phyloP scores from a whole-genome alignment of 2,888 invertebrate genomes.

The Bugula neritina region DNA sequence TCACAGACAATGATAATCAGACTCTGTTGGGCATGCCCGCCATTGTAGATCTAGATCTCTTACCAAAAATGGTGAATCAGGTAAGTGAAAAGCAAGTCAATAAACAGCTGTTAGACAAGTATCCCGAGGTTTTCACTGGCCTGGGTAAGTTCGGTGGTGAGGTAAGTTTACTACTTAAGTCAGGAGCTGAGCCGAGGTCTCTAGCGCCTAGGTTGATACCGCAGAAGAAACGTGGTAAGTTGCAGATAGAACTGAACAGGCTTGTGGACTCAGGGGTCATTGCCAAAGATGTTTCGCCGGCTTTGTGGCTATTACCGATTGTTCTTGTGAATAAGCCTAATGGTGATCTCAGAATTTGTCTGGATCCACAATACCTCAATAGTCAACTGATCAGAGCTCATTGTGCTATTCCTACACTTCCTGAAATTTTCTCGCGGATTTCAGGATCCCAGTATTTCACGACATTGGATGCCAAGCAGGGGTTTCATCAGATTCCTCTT shows the following conservation, averaged over 20 bases:
- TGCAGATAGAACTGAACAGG: neutral
- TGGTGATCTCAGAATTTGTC: neutral
- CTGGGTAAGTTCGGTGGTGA: neutral
- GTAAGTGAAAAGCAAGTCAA: neutral
- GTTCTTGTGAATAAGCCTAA: conserved; percentile 2
- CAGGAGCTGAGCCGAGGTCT: conserved; percentile 4
- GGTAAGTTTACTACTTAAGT: neutral
- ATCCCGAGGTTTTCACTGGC: neutral
- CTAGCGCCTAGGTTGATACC: neutral
- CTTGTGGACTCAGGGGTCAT: neutral
- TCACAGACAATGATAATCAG: neutral
- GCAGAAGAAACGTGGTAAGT: neutral
- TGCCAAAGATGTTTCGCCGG: neutral
- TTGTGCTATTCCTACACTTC: neutral
- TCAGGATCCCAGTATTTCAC: neutral
- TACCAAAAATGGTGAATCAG: conserved; percentile 4
- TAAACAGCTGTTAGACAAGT: neutral
- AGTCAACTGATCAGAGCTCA: conserved; percentile 10
- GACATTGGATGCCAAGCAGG: neutral
- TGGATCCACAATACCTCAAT: conserved; percentile 13
- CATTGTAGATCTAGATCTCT: neutral
- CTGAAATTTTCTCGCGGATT: neutral
- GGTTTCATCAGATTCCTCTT: conserved; percentile 8
- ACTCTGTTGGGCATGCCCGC: neutral
- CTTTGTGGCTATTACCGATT: neutral